These are phyloP conservation scores for Cyclophora albipunctata DNA, from an alignment of 2,888 invertebrate genomes.

Conservation along the genomic window DNA sequence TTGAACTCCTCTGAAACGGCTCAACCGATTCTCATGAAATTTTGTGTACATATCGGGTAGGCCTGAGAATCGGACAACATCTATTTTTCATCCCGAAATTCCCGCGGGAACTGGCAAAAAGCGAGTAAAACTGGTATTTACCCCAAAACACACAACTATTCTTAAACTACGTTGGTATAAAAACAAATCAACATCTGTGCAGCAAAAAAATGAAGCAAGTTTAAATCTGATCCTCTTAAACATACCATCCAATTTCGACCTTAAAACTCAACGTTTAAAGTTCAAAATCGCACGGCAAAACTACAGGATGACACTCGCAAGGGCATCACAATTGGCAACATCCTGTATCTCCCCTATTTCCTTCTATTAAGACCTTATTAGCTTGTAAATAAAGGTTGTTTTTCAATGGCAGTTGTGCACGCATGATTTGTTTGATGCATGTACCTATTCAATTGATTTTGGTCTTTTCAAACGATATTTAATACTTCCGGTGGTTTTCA, in stretches of 20 bases:
- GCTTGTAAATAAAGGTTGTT: slow-evolving; percentile 18
- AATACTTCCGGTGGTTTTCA: too few species aligned
- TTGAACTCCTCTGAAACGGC: too few species aligned
- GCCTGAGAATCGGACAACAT: too few species aligned
- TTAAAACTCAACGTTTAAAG: slow-evolving; percentile 4
- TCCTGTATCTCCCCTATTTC: slow-evolving; percentile 58
- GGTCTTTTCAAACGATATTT: background rate
- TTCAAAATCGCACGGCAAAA: slow-evolving; percentile 11
- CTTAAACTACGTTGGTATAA: too few species aligned
- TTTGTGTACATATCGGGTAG: too few species aligned
- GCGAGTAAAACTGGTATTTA: too few species aligned
- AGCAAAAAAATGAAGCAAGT: too few species aligned
- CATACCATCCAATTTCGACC: background rate
- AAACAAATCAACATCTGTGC: too few species aligned
- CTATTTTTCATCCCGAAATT: too few species aligned
- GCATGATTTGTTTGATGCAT: slow-evolving; percentile 25
- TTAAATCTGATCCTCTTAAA: background rate
- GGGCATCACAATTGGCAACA: slow-evolving; percentile 62
- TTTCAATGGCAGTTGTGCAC: slow-evolving; percentile 11
- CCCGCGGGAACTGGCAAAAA: too few species aligned
- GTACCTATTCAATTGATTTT: background rate
- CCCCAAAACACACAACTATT: too few species aligned
- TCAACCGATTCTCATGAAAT: too few species aligned
- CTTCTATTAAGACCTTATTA: slow-evolving; percentile 27
- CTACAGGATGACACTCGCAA: slow-evolving; percentile 55